phyloP scores from a whole-genome alignment of 2,113 vertebrate species.

The Triplophysa rosa region DNA sequence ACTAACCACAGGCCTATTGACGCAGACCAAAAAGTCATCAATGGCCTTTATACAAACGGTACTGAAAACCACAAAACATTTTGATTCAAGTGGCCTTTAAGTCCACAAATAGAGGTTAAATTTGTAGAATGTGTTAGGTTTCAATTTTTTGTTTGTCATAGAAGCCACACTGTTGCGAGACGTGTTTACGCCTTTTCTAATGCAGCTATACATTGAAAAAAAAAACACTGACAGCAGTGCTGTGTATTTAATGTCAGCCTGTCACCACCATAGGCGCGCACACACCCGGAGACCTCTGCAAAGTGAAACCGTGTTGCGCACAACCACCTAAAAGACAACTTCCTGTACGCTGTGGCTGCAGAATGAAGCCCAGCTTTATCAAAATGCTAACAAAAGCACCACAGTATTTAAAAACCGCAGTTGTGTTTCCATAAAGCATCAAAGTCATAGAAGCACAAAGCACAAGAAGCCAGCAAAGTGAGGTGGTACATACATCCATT shows the following conservation, averaged over 20 bases:
- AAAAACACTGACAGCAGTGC: neutral
- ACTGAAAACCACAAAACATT: too few relatives aligned
- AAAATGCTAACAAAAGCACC: neutral
- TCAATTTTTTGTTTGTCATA: too few relatives aligned
- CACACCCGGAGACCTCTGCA: neutral
- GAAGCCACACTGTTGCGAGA: too few relatives aligned
- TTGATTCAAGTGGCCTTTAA: too few relatives aligned
- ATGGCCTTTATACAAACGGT: too few relatives aligned
- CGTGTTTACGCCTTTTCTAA: neutral
- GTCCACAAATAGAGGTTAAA: too few relatives aligned
- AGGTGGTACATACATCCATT: constrained; percentile 73
- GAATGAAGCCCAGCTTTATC: neutral
- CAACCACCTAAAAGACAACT: neutral
- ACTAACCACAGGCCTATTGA: too few relatives aligned
- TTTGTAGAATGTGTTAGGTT: too few relatives aligned
- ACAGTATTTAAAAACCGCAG: neutral
- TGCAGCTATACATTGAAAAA: neutral
- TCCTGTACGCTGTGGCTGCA: neutral
- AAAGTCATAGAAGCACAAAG: too few relatives aligned
- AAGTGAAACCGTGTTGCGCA: neutral
- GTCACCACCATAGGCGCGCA: neutral
- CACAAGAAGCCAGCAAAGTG: neutral
- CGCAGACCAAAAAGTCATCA: too few relatives aligned
- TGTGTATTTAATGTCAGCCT: neutral
- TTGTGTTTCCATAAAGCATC: neutral